Conservation (phyloP, 2,888 invertebrate genomes). For the Linyphia triangularis region DNA sequence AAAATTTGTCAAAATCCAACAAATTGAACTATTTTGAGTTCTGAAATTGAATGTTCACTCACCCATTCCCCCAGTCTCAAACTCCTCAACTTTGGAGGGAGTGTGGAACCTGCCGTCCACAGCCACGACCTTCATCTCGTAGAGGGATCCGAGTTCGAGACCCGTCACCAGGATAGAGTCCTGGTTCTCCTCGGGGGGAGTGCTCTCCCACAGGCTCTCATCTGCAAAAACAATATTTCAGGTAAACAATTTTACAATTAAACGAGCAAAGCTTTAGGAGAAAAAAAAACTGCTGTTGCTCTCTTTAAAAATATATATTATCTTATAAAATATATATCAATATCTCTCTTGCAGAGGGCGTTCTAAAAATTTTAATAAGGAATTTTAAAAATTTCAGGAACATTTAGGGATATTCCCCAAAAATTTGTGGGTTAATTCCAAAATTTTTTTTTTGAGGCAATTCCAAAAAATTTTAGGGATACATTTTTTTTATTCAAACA, state of each 20-base stretch:
- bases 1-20: too few relatives aligned
- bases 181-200: conserved; percentile 65
- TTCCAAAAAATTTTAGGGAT: too few relatives aligned
- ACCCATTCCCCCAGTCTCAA: conserved; percentile 75
- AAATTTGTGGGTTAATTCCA: too few relatives aligned
- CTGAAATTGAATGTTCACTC: too few relatives aligned
- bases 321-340: neutral
- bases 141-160: conserved; percentile 67
- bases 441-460: too few relatives aligned
- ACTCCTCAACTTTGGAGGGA: conserved; percentile 70
- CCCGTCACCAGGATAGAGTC: conserved; percentile 66
- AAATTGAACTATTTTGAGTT: too few relatives aligned
- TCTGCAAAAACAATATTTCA: conserved; percentile 22
- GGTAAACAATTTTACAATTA: neutral
- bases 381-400: too few relatives aligned
- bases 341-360: too few relatives aligned
- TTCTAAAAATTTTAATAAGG: too few relatives aligned
- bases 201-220: conserved; percentile 64
- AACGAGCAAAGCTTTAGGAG: neutral
- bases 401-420: too few relatives aligned
- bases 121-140: conserved; percentile 73
- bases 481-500: too few relatives aligned
- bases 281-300: neutral
- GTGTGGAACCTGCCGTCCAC: conserved; percentile 72
- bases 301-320: neutral